Conservation (phyloP, 2,113 vertebrate genomes). For the Siniperca knerii region DNA sequence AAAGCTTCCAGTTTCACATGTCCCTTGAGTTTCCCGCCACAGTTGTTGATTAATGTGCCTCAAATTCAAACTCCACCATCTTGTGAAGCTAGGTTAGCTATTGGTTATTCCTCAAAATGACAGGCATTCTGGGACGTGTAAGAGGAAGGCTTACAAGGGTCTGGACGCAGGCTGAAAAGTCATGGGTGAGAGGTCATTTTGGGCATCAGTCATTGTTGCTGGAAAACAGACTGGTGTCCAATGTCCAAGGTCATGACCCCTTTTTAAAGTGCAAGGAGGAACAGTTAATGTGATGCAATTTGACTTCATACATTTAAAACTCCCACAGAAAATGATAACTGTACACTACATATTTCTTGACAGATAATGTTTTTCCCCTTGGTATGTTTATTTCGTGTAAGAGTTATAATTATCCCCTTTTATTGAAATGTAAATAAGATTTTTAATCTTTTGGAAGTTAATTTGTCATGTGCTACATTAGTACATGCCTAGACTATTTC, state of each 20-base stretch:
- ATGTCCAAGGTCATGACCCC: constrained; percentile 24
- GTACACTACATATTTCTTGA: neutral
- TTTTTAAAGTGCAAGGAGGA: constrained; percentile 8
- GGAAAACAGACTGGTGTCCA: neutral
- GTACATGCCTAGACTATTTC: constrained; percentile 19
- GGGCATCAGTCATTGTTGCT: neutral
- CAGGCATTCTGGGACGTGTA: neutral
- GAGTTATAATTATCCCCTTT: neutral
- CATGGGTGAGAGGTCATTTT: neutral
- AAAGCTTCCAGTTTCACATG: constrained; percentile 22
- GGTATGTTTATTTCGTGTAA: neutral
- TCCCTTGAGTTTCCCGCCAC: constrained; percentile 40
- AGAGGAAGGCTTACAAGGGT: neutral
- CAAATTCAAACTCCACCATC: constrained; percentile 20
- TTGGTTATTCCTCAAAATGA: constrained; percentile 32
- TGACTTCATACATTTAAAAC: neutral
- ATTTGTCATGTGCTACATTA: constrained; percentile 35
- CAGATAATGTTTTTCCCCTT: neutral
- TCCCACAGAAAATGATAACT: neutral
- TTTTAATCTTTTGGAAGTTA: neutral
- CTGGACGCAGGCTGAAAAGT: neutral
- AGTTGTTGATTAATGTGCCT: constrained; percentile 65
- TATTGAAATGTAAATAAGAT: constrained; percentile 10
- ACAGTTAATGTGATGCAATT: neutral
- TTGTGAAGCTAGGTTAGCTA: constrained; percentile 36